Evolutionary conservation across 2,888 invertebrate genomes (phyloP), one percentile per base, ranked within the genome.

Genomic region (Omphaloscelis lunosa): DNA sequence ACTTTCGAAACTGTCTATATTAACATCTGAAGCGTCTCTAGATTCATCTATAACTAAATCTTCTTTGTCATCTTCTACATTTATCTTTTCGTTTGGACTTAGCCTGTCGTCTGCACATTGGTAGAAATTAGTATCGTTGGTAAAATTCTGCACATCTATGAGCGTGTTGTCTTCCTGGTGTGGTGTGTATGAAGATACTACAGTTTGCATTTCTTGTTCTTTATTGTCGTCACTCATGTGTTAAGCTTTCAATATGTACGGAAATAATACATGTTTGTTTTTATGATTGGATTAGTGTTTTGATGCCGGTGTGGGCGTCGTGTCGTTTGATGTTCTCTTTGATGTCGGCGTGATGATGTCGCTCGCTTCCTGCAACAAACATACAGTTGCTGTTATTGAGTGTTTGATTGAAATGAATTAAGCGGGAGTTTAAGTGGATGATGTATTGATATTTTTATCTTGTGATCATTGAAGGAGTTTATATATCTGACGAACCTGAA

Each of bases 211-310:
- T 77, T 94, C 95, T 93, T 89, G 90, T 85, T 91, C 90, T 88
- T 88, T 90, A 86, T 85, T 89, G 87, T 93, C 90, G 85, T 92
- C 92, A 93, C 91, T 95, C 95, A 95, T 96, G 95, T 95, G 95
- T 95, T 85, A 86, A 79, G 73, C 82, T 86, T 93, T 92, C 90
- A 90, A 90, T 89, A 91, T 90, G 91, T 92, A 90, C 93, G 93
- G 82, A 85, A 94, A 94, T 94, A 95, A 86, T 82, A 92, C 95
- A 96, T 96, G 95, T 95, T 96, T 95, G 94, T 95, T 95, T 95
- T 95, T 95, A 95, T 95, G 95, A 94, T 95, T 95, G 94, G 93
- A 95, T 95, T 93, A 93, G 92, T 89, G 91, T 94, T 94, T 94
- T 94, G 95, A 94, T 92, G 93, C 89, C 88, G 88, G 92, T 83